These are phyloP conservation scores for Cromileptes altivelis DNA, from an alignment of 2,113 vertebrate genomes.

Conservation along the genomic window DNA sequence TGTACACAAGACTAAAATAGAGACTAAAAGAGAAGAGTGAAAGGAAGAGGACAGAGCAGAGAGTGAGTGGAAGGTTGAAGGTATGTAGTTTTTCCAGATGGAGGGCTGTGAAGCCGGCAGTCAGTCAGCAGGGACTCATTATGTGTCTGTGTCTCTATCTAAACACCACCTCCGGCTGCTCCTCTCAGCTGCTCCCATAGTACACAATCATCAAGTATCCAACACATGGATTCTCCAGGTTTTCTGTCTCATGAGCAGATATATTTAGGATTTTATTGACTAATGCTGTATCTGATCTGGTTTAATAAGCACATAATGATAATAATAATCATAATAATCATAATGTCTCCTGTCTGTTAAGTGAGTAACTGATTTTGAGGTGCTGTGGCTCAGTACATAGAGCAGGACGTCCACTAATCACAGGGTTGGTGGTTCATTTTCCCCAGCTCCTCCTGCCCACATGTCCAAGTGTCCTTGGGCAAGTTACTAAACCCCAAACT, in stretches of 20 bases:
- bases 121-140: constrained; percentile 55
- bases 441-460: background rate
- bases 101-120: constrained; percentile 3
- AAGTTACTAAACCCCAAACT: background rate
- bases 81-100: constrained; percentile 30
- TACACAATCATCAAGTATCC: too few relatives aligned
- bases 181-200: background rate
- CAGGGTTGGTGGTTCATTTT: background rate
- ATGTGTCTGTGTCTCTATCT: constrained; percentile 16
- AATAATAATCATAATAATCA: too few relatives aligned
- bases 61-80: constrained; percentile 8
- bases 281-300: background rate
- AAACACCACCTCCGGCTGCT: constrained; percentile 21
- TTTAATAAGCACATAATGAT: background rate
- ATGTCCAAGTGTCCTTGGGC: background rate
- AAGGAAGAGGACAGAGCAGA: background rate
- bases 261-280: background rate
- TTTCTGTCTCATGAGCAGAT: background rate
- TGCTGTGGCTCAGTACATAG: background rate
- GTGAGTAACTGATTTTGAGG: background rate
- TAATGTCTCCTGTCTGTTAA: background rate
- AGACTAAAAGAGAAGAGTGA: background rate
- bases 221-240: background rate
- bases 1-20: background rate
- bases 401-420: background rate